Conservation (phyloP, 1,140 invertebrate genomes). For the Leptinotarsa lineolata region DNA sequence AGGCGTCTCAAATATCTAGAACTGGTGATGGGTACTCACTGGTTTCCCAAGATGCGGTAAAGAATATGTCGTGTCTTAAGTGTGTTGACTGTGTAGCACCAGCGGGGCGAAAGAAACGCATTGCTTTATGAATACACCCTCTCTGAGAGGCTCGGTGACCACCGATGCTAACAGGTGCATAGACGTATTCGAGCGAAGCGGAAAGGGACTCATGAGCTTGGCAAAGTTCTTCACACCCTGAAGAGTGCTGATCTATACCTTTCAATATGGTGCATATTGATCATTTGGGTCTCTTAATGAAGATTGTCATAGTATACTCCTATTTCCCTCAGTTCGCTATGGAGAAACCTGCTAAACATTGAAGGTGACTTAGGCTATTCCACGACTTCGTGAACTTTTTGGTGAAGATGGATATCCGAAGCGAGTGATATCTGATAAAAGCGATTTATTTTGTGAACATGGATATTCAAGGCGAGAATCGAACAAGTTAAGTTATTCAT, state of each 20-base stretch:
- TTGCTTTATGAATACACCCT: too few species aligned
- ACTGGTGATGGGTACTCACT: conserved; percentile 44
- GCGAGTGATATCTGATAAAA: conserved; percentile 50
- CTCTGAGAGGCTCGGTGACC: too few species aligned
- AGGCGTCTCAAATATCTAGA: conserved; percentile 33
- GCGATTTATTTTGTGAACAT: conserved; percentile 40
- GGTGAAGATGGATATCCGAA: conserved; percentile 19
- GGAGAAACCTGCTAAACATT: too few species aligned
- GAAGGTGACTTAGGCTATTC: too few species aligned
- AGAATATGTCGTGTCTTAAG: background rate
- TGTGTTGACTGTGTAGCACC: conserved; percentile 29
- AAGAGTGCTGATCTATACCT: conserved; percentile 20
- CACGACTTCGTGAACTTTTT: too few species aligned
- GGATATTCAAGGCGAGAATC: conserved; percentile 36
- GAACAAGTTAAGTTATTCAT: conserved; percentile 46
- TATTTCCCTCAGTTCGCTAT: too few species aligned
- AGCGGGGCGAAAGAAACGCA: too few species aligned
- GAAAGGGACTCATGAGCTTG: conserved; percentile 21
- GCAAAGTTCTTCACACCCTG: conserved; percentile 21
- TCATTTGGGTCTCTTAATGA: conserved; percentile 43
- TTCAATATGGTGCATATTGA: conserved; percentile 45
- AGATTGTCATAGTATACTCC: too few species aligned
- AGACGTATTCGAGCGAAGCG: too few species aligned
- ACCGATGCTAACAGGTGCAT: too few species aligned
- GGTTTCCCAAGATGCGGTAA: conserved; percentile 44